Conservation (phyloP, 2,888 invertebrate genomes). For the Eupelmus urozonus region DNA sequence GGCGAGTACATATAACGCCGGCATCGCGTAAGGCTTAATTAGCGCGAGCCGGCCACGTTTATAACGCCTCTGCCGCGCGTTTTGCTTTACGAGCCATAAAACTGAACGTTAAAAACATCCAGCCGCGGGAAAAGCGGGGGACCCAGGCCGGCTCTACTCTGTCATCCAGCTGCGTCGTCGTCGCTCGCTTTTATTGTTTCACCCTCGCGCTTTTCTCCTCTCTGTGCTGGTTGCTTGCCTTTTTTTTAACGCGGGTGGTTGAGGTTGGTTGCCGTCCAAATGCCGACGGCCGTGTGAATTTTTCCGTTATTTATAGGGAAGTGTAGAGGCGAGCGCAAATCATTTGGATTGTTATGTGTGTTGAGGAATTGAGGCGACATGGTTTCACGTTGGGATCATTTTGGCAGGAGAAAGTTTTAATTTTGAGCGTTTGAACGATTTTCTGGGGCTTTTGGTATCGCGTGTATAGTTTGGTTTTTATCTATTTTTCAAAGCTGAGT, state of each 20-base stretch:
- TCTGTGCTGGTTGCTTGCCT: neutral
- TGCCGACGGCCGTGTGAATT: neutral
- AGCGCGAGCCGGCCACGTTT: constrained; percentile 7
- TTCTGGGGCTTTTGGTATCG: too few relatives aligned
- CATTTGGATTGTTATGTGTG: neutral
- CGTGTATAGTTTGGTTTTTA: too few relatives aligned
- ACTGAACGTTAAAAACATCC: constrained; percentile 57
- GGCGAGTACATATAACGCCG: neutral
- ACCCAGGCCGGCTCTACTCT: too few relatives aligned
- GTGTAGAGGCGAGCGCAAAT: neutral
- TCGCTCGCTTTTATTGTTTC: constrained; percentile 15
- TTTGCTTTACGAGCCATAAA: constrained; percentile 61
- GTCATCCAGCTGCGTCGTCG: neutral
- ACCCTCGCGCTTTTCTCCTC: neutral
- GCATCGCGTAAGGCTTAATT: constrained; percentile 28
- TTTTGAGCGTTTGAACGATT: too few relatives aligned
- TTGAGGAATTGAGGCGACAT: too few relatives aligned
- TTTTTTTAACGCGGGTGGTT: neutral
- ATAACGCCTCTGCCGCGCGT: constrained; percentile 41
- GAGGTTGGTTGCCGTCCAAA: constrained; percentile 13
- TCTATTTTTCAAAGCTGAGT: too few relatives aligned
- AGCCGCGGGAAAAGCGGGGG: neutral
- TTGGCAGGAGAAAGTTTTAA: too few relatives aligned
- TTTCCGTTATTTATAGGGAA: neutral
- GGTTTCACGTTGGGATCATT: too few relatives aligned